These are phyloP conservation scores for Aurelia sp. DNA, from an alignment of 30 jellyfish, hydroid and myxozoan genomes.

Conservation along the genomic window DNA sequence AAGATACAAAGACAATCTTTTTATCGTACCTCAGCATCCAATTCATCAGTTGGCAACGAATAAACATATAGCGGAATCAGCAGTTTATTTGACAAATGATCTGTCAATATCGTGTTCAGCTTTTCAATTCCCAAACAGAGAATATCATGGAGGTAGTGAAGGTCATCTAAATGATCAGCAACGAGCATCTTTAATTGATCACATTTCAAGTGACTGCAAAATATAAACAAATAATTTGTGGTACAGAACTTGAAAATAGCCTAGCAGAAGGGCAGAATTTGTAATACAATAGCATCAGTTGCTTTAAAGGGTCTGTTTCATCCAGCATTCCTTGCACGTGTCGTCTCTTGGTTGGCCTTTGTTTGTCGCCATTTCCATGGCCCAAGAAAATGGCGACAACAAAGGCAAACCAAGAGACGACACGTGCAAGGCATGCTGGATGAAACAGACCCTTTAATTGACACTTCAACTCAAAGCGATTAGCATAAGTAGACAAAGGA, in stretches of 20 bases:
- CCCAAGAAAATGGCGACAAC: too few relatives aligned
- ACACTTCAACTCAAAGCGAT: too few relatives aligned
- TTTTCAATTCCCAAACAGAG: conserved; percentile 76
- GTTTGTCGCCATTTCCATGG: too few relatives aligned
- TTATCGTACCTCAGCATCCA: conserved; percentile 37
- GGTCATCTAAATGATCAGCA: conserved; percentile 93
- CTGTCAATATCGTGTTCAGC: conserved; percentile 83
- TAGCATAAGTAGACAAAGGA: too few relatives aligned
- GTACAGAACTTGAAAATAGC: neutral
- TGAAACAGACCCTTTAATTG: too few relatives aligned
- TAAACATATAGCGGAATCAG: conserved; percentile 91
- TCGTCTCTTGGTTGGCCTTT: too few relatives aligned
- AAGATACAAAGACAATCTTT: too few relatives aligned
- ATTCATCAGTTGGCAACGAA: conserved; percentile 77
- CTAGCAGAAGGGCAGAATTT: neutral
- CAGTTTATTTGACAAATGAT: conserved; percentile 82
- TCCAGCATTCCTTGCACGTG: too few relatives aligned
- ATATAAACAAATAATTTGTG: neutral
- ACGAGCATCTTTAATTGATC: conserved; percentile 82
- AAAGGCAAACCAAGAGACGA: too few relatives aligned
- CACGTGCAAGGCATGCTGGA: too few relatives aligned
- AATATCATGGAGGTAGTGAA: conserved; percentile 89
- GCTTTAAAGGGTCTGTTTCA: too few relatives aligned
- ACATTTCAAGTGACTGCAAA: conserved; percentile 85
- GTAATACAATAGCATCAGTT: neutral